These are phyloP conservation scores for Oncorhynchus kisutch DNA, from an alignment of 2,113 vertebrate species.

Conservation along the genomic window DNA sequence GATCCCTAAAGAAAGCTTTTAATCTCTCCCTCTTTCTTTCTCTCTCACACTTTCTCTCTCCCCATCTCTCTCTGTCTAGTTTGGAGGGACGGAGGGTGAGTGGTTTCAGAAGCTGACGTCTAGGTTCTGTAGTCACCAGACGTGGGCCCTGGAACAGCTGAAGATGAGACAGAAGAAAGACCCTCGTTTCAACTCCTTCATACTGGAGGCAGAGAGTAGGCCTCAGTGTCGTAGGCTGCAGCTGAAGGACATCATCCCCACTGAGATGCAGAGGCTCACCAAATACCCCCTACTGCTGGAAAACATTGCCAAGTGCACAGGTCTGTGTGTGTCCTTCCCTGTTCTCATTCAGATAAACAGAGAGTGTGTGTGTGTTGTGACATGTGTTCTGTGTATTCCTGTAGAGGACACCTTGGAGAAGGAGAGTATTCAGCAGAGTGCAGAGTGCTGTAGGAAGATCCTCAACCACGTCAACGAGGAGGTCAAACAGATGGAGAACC, in stretches of 20 bases:
- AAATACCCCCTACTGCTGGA: conserved; percentile 89
- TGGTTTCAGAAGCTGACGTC: conserved; percentile 93
- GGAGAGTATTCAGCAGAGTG: conserved; percentile 69
- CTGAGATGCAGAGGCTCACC: conserved; percentile 90
- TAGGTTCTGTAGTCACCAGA: conserved; percentile 90
- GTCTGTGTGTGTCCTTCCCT: conserved; percentile 42
- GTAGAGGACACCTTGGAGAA: conserved; percentile 63
- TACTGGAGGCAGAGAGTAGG: conserved; percentile 88
- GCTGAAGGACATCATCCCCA: conserved; percentile 92
- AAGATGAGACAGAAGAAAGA: conserved; percentile 86
- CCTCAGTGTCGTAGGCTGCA: conserved; percentile 86
- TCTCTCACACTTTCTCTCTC: neutral
- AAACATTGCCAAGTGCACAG: conserved; percentile 83
- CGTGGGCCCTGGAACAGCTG: conserved; percentile 85
- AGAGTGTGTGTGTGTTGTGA: neutral
- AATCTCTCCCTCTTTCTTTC: neutral
- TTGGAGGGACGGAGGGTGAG: conserved; percentile 80
- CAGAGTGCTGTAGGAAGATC: conserved; percentile 86
- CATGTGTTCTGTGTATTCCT: conserved; percentile 12
- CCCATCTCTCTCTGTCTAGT: conserved; percentile 61
- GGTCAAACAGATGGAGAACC: conserved; percentile 87
- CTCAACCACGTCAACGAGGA: conserved; percentile 89
- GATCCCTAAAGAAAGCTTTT: too few species aligned
- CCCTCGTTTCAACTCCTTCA: conserved; percentile 81
- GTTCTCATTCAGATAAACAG: neutral